Base-by-base conservation (phyloP, 35 echinoderm and acorn worm species). In the Apostichopus parvimensis region DNA sequence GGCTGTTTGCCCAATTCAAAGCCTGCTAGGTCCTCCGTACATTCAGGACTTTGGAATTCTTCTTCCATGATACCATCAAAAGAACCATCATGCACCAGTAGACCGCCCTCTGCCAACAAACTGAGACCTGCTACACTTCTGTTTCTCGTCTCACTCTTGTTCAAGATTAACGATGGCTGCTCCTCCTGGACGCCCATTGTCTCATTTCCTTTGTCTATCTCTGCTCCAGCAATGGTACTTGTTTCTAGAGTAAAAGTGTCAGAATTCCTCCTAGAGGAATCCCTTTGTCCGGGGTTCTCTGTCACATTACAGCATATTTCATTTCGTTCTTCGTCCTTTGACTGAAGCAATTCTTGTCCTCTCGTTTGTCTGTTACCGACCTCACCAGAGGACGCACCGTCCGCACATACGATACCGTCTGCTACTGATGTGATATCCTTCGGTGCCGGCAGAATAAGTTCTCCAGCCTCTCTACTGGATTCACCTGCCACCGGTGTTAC, bases 61-160 rank as follows among this genome's bases (percentile, higher is more conserved):
- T 84, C 81, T 20, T 84, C 81, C 81, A 84, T 84, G 22, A 84
- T 84, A 3, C 81, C 81, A 59, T 58, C 81, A 18, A 73, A 73
- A 73, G 71, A 73, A 73, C 71, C 11, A 6, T n/a, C 71, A n/a
- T n/a, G 71, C 1, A 73, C n/a, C 58, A 60, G 17, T 12, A 73
- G 15, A 73, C 17, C 2, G 64, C 17, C 10, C 64, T 68, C 64
- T 17, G 28, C 64, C 11, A 68, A 17, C 64, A 68, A 17, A 68
- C 64, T 17, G 6, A 17, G 64, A 68, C 17, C 17, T 17, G n/a
- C 17, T 17, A n/a, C 6, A 22, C 71, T 22, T 7, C 71, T 73
- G 71, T 17, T 73, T 7, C 20, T 73, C 71, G 1, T 73, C 71
- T 73, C 64, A 68, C 28, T 68, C 11, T 68, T 9, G 11, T 68